A percentile compares a stretch with the other conserved stretches of the same genome.
Evolutionary conservation across 2,113 vertebrate species (phyloP).

Genomic region (Ondatra zibethicus): DNA sequence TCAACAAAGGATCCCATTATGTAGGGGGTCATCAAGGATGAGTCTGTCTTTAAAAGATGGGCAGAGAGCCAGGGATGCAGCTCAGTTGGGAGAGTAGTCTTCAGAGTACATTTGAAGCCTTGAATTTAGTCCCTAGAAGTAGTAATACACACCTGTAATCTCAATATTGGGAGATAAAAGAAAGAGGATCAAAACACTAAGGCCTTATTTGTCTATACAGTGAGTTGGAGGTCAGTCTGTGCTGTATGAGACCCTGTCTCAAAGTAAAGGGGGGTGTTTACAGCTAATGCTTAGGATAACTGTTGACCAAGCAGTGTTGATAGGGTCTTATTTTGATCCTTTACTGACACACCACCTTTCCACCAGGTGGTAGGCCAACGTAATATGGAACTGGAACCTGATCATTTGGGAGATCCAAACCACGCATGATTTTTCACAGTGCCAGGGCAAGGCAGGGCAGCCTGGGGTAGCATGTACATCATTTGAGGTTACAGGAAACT

Average conservation of each 20-base stretch:
- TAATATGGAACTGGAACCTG: no score
- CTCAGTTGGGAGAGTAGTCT: background rate
- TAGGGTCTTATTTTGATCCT: background rate
- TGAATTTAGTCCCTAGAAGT: background rate
- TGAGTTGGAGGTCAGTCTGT: background rate
- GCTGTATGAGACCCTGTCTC: background rate
- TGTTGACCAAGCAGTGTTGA: background rate
- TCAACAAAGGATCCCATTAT: background rate
- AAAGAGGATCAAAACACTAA: background rate
- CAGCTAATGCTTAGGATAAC: background rate
- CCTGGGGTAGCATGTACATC: background rate
- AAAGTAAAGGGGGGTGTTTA: no score
- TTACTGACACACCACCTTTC: background rate
- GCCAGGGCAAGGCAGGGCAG: background rate
- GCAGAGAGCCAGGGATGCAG: background rate
- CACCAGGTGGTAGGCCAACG: background rate
- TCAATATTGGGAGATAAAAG: background rate
- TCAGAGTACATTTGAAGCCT: background rate
- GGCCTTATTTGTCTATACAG: background rate
- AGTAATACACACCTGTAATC: background rate
- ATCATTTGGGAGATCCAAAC: background rate
- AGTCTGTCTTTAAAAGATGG: background rate
- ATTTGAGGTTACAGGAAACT: background rate
- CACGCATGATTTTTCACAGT: no score
- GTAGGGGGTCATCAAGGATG: accelerated